These are phyloP conservation scores for Glossophaga mutica DNA, from an alignment of 2,797 vertebrate species.

Conservation along the genomic window DNA sequence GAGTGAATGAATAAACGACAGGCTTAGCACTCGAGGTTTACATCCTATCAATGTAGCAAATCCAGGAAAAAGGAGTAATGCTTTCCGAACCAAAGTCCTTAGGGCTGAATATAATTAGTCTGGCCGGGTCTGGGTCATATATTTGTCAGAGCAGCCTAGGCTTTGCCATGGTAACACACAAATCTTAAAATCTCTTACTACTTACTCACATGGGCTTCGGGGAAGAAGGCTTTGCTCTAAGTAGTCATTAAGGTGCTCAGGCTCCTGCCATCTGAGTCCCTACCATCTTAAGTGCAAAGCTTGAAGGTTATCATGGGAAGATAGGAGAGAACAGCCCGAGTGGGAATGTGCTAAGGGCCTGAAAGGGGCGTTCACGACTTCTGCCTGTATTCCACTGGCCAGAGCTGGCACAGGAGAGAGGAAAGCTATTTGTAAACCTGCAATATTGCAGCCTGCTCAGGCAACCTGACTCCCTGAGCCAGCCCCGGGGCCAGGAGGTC, in stretches of 20 bases:
- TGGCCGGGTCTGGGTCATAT: background rate
- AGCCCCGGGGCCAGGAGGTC: background rate
- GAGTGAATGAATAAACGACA: background rate
- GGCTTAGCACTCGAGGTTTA: background rate
- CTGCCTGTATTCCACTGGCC: background rate
- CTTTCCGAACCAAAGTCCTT: background rate
- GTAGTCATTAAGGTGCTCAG: background rate
- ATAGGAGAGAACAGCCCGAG: background rate
- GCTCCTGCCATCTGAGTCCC: background rate
- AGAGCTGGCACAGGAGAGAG: background rate
- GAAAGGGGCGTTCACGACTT: background rate
- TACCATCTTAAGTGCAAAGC: background rate
- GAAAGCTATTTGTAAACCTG: background rate
- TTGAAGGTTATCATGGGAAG: background rate
- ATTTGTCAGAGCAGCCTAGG: conserved; percentile 32
- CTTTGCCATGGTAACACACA: background rate
- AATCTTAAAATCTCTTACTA: background rate
- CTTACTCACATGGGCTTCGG: background rate
- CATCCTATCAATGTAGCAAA: background rate
- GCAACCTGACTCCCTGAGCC: background rate
- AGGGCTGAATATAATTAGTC: background rate
- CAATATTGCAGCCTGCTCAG: background rate
- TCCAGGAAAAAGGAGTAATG: background rate
- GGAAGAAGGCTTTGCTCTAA: background rate
- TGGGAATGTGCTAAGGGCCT: background rate